Percentiles rank a stretch among this genome's conserved stretches.
These are phyloP conservation scores for Eretmochelys imbricata DNA, from an alignment of 2,113 vertebrate species.

Conservation along the genomic window DNA sequence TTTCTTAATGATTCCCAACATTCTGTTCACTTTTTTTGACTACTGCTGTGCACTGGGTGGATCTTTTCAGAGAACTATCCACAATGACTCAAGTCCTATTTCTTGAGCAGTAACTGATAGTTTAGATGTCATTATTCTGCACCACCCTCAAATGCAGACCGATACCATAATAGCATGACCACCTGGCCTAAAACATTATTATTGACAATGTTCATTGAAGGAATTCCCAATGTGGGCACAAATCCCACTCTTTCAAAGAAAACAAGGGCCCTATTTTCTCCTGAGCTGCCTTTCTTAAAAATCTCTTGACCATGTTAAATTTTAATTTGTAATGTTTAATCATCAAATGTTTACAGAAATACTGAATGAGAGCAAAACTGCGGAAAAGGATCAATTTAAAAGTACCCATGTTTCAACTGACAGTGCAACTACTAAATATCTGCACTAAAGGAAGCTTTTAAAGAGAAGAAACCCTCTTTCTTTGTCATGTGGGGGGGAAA, in stretches of 20 bases:
- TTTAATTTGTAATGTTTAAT: neutral
- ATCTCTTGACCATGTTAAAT: neutral
- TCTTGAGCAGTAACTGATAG: too few relatives aligned
- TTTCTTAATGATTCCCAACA: too few relatives aligned
- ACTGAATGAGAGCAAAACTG: neutral
- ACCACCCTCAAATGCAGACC: neutral
- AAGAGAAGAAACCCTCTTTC: neutral
- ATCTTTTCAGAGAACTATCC: too few relatives aligned
- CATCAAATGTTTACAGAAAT: neutral
- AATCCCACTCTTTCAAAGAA: neutral
- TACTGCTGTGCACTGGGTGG: too few relatives aligned
- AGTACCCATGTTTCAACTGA: neutral
- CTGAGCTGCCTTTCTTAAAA: neutral
- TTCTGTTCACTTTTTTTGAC: too few relatives aligned
- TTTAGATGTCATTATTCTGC: too few relatives aligned
- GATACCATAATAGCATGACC: neutral
- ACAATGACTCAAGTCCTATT: too few relatives aligned
- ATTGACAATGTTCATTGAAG: neutral
- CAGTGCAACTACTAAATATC: neutral
- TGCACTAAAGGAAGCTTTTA: neutral
- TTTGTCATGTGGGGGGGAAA: neutral
- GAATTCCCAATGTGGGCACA: neutral
- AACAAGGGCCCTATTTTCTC: neutral
- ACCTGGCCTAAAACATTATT: too few relatives aligned
- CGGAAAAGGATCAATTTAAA: neutral